These are phyloP conservation scores for Turnix velox DNA, from an alignment of 2,113 vertebrate genomes.

Conservation along the genomic window DNA sequence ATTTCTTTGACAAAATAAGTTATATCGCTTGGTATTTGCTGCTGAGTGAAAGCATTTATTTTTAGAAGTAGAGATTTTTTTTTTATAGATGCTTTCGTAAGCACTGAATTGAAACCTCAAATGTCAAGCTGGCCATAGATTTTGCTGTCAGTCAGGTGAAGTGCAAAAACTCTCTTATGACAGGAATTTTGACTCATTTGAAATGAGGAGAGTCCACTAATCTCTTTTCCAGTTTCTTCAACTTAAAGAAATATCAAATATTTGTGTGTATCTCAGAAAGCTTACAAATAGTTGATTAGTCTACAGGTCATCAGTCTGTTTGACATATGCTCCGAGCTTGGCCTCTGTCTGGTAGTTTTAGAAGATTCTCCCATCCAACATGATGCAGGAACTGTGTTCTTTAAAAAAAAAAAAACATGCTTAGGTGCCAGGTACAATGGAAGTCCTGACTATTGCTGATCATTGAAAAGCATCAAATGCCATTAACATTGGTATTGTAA, in stretches of 20 bases:
- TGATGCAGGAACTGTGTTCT: neutral
- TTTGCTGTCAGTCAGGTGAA: conserved; percentile 42
- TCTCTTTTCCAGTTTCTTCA: neutral
- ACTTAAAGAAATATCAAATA: neutral
- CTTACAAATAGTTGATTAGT: neutral
- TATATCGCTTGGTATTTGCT: neutral
- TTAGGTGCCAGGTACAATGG: neutral
- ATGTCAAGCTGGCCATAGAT: conserved; percentile 43
- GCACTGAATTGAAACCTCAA: conserved; percentile 57
- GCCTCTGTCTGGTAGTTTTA: neutral
- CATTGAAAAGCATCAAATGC: neutral
- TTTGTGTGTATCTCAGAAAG: neutral
- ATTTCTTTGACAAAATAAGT: neutral
- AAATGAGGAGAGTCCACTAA: conserved; percentile 1
- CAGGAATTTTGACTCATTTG: conserved; percentile 46
- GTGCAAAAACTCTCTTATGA: conserved; percentile 23
- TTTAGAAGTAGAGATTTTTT: neutral
- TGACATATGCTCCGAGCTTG: neutral
- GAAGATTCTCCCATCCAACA: neutral
- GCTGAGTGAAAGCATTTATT: neutral
- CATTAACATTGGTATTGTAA: neutral
- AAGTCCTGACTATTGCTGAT: neutral
- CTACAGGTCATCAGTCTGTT: neutral
- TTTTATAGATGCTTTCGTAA: conserved; percentile 18
- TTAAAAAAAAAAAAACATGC: neutral